Evolutionary conservation across 2,888 invertebrate genomes (phyloP).

Genomic region (Acronicta aceris): DNA sequence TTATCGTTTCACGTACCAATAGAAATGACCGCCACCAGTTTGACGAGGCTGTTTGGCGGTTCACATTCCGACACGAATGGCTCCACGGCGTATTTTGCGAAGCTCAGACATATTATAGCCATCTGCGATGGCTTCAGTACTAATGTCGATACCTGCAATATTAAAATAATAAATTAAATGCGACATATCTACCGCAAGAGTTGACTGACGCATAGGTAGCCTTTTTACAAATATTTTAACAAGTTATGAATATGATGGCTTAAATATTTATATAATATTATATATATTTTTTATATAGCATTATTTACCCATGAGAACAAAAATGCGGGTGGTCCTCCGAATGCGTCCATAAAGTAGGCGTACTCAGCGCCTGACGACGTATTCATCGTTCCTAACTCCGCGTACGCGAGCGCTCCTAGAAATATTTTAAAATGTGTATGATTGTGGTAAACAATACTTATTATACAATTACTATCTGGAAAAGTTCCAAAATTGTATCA

Average conservation of each 20-base stretch:
- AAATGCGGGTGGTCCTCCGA: slow-evolving; percentile 97
- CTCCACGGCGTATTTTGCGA: slow-evolving; percentile 97
- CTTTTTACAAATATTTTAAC: too few relatives aligned
- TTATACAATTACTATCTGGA: not conserved
- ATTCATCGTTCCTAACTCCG: slow-evolving; percentile 98
- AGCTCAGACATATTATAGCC: slow-evolving; percentile 97
- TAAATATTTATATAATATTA: too few relatives aligned
- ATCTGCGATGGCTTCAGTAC: slow-evolving; percentile 98
- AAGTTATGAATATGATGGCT: too few relatives aligned
- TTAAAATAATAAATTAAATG: slow-evolving; percentile 9
- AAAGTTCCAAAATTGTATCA: slow-evolving; percentile 1
- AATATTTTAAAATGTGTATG: not conserved
- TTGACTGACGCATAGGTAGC: too few relatives aligned
- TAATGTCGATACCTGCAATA: slow-evolving; percentile 96
- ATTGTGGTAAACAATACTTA: not conserved
- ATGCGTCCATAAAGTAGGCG: slow-evolving; percentile 98
- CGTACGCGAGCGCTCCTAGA: slow-evolving; percentile 96
- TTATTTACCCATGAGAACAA: slow-evolving; percentile 95
- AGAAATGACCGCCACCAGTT: slow-evolving; percentile 95
- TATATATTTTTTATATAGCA: not conserved
- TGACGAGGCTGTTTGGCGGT: slow-evolving; percentile 94
- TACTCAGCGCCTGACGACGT: slow-evolving; percentile 98
- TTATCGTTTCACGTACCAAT: slow-evolving; percentile 90
- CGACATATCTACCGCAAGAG: not conserved
- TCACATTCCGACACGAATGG: slow-evolving; percentile 96